phyloP scores from a whole-genome alignment of 2,113 vertebrate genomes.

The Gnathonemus echidnorhynchus region DNA sequence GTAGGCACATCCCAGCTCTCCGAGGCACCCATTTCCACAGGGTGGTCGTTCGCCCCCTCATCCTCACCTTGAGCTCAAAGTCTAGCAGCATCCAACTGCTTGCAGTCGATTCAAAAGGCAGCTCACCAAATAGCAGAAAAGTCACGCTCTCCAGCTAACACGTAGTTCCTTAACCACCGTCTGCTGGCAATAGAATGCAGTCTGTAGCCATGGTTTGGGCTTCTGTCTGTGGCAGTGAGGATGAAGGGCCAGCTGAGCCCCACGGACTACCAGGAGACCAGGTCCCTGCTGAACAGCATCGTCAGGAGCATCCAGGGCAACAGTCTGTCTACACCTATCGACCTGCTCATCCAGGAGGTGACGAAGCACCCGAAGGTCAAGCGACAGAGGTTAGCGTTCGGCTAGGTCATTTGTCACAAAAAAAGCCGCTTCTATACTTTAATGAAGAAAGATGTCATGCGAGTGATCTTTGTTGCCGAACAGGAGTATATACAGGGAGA shows the following conservation, averaged over 20 bases:
- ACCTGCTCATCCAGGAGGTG: slow-evolving; percentile 66
- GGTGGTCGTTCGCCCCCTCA: neutral
- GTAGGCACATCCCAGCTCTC: neutral
- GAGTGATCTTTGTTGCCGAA: slow-evolving; percentile 23
- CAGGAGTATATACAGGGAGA: slow-evolving; percentile 95
- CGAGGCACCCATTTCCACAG: neutral
- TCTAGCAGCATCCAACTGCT: neutral
- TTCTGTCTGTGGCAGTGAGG: slow-evolving; percentile 51
- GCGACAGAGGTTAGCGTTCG: slow-evolving; percentile 71
- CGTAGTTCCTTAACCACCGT: neutral
- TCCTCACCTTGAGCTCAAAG: neutral
- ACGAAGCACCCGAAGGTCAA: slow-evolving; percentile 64
- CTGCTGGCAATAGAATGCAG: neutral
- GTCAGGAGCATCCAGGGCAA: slow-evolving; percentile 84
- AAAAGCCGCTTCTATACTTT: neutral
- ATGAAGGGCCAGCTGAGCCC: slow-evolving; percentile 64
- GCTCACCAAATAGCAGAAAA: neutral
- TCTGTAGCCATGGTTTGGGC: neutral
- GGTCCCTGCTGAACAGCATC: slow-evolving; percentile 74
- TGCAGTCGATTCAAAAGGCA: neutral
- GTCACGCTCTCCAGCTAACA: neutral
- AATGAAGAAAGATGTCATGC: neutral
- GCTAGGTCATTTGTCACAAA: neutral
- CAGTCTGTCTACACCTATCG: slow-evolving; percentile 78
- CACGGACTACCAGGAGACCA: slow-evolving; percentile 72